These are phyloP conservation scores for Bagarius yarrelli DNA, from an alignment of 2,113 vertebrate species.

Conservation along the genomic window DNA sequence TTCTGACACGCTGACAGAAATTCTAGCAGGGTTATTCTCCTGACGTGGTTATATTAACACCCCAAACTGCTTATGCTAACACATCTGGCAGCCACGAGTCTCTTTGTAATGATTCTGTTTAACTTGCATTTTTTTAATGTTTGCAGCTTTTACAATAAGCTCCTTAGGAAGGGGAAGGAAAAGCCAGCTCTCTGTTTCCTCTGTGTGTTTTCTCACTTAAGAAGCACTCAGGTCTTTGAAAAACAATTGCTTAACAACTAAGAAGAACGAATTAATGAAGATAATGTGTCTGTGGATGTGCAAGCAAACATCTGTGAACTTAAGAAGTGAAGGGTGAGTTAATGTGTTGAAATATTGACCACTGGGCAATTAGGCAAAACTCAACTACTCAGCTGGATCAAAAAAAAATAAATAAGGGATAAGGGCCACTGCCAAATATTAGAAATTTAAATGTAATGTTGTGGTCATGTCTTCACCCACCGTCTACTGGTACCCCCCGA, in stretches of 20 bases:
- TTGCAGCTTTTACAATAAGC: slow-evolving; percentile 35
- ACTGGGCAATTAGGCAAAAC: too few species aligned
- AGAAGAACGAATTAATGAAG: not conserved
- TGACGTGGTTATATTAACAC: slow-evolving; percentile 35
- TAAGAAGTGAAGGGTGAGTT: too few species aligned
- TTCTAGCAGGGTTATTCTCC: not conserved
- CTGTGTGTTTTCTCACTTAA: not conserved
- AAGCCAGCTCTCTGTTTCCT: slow-evolving; percentile 27
- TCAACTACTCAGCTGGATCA: too few species aligned
- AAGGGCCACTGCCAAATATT: too few species aligned
- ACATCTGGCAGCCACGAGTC: slow-evolving; percentile 5
- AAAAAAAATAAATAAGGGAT: too few species aligned
- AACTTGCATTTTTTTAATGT: slow-evolving; percentile 38
- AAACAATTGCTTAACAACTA: not conserved
- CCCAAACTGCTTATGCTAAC: slow-evolving; percentile 24
- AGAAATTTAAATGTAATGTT: too few species aligned
- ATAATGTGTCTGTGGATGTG: not conserved
- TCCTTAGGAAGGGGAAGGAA: slow-evolving; percentile 19
- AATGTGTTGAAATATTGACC: too few species aligned
- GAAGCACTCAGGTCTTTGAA: slow-evolving; percentile 20
- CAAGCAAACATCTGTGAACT: not conserved
- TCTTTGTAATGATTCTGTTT: slow-evolving; percentile 25
- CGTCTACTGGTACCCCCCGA: slow-evolving; percentile 55
- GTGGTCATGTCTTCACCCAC: not conserved
- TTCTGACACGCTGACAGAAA: slow-evolving; percentile 26